A percentile compares a stretch with the other conserved stretches of the same genome.
Evolutionary conservation across 1,140 invertebrate species (phyloP).

Genomic region (Pseudomyrmex pallidus): DNA sequence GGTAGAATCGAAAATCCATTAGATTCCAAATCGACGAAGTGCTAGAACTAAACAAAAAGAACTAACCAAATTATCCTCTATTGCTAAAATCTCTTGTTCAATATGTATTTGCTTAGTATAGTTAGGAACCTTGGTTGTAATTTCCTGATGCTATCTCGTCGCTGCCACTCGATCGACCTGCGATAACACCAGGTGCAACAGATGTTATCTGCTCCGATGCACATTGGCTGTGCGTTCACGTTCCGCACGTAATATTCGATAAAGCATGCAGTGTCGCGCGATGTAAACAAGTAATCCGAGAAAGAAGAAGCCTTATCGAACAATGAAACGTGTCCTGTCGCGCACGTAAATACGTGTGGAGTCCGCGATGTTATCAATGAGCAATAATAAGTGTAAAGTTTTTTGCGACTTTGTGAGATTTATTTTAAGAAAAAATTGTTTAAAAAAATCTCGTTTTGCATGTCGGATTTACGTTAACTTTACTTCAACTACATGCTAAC

Average conservation of each 20-base stretch:
- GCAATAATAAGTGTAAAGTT: background rate
- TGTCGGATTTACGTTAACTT: background rate
- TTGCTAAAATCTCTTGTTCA: background rate
- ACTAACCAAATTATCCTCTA: background rate
- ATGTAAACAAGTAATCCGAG: background rate
- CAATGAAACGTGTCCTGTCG: background rate
- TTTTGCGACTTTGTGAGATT: too few species aligned
- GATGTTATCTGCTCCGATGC: slow-evolving; percentile 23
- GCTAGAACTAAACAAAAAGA: too few species aligned
- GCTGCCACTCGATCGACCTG: background rate
- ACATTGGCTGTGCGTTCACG: background rate
- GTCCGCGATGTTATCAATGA: background rate
- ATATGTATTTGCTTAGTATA: background rate
- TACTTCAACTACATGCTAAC: background rate
- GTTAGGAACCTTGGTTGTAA: background rate
- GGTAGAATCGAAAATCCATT: too few species aligned
- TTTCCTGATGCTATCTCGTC: background rate
- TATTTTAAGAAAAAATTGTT: too few species aligned
- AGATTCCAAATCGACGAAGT: too few species aligned
- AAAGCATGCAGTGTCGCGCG: background rate
- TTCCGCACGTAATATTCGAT: slow-evolving; percentile 11
- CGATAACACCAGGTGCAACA: slow-evolving; percentile 25
- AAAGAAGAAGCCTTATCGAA: slow-evolving; percentile 22
- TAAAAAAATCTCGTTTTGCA: background rate
- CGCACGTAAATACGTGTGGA: background rate